Evolutionary conservation across 2,888 invertebrate species (phyloP).

Genomic region (Philonicus albiceps): DNA sequence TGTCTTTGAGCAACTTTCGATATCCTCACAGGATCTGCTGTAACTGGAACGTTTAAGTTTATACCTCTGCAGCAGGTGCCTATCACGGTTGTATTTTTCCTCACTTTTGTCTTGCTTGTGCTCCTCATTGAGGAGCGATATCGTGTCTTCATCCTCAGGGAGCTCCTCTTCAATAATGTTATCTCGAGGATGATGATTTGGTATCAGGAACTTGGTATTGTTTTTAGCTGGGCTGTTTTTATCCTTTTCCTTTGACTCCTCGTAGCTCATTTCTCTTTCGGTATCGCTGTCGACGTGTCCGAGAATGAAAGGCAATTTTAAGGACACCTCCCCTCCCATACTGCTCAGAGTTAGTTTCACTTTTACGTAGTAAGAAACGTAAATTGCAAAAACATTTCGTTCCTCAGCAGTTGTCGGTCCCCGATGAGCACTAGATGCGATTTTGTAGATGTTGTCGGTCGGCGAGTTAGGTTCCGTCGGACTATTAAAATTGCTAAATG

Average conservation of each 20-base stretch:
- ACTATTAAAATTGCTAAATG: slow-evolving; percentile 58
- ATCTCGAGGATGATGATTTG: slow-evolving; percentile 32
- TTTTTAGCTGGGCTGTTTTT: slow-evolving; percentile 2
- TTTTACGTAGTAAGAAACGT: slow-evolving; percentile 87
- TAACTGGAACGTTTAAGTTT: slow-evolving; percentile 49
- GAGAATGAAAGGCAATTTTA: slow-evolving; percentile 79
- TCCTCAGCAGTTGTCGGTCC: slow-evolving; percentile 54
- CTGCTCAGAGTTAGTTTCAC: slow-evolving; percentile 78
- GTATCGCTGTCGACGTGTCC: slow-evolving; percentile 66
- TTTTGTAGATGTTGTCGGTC: slow-evolving; percentile 50
- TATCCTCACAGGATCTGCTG: slow-evolving; percentile 48
- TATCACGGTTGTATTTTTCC: slow-evolving; percentile 45
- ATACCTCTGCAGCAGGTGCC: slow-evolving; percentile 44
- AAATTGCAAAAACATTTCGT: slow-evolving; percentile 81
- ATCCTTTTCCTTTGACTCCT: slow-evolving; percentile 19
- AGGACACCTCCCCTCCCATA: slow-evolving; percentile 77
- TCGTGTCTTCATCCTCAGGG: slow-evolving; percentile 42
- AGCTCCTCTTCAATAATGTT: slow-evolving; percentile 47
- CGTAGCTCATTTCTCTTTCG: slow-evolving; percentile 46
- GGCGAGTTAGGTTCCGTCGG: slow-evolving; percentile 46
- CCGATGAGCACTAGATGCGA: slow-evolving; percentile 54
- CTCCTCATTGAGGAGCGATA: slow-evolving; percentile 43
- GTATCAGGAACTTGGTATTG: not conserved
- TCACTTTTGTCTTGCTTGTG: slow-evolving; percentile 23
- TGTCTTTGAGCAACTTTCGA: slow-evolving; percentile 14